These are phyloP conservation scores for Macropodus opercularis DNA, from an alignment of 2,797 vertebrate species.

Conservation along the genomic window DNA sequence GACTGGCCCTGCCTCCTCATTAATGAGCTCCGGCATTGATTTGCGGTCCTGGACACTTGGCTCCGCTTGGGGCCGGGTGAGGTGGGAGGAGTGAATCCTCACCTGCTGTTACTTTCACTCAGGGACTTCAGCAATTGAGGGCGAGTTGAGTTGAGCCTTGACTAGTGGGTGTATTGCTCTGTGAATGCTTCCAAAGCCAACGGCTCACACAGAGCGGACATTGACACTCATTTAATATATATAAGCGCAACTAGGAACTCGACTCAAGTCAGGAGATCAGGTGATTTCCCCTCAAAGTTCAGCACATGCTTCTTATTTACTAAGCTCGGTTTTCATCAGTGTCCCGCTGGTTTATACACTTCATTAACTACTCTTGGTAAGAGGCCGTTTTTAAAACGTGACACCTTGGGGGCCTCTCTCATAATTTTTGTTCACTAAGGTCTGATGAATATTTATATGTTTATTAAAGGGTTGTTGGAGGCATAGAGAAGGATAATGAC, in stretches of 20 bases:
- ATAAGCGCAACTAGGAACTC: too few species aligned
- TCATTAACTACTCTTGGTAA: slow-evolving; percentile 59
- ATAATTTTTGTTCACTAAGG: background rate
- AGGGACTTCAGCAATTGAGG: too few species aligned
- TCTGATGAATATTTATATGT: background rate
- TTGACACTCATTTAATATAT: too few species aligned
- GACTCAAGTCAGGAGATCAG: slow-evolving; percentile 1
- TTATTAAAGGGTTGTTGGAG: background rate
- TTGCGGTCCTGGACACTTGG: slow-evolving; percentile 51
- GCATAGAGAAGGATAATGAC: background rate
- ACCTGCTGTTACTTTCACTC: slow-evolving; percentile 68
- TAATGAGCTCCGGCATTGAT: slow-evolving; percentile 80
- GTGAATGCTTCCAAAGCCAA: too few species aligned
- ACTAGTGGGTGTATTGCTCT: too few species aligned
- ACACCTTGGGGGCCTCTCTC: slow-evolving; percentile 11
- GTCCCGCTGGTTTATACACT: slow-evolving; percentile 76
- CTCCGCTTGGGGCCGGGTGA: slow-evolving; percentile 23
- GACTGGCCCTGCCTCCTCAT: slow-evolving; percentile 65
- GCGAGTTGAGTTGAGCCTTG: too few species aligned
- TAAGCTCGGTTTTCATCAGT: slow-evolving; percentile 58
- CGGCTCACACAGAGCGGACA: too few species aligned
- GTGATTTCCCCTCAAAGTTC: slow-evolving; percentile 28
- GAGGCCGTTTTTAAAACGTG: slow-evolving; percentile 44
- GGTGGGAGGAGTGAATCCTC: slow-evolving; percentile 40
- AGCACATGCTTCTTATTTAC: slow-evolving; percentile 71